Evolutionary conservation across 2,888 invertebrate genomes (phyloP), one percentile per base, ranked within the genome.

Genomic region (Andrena minutula): DNA sequence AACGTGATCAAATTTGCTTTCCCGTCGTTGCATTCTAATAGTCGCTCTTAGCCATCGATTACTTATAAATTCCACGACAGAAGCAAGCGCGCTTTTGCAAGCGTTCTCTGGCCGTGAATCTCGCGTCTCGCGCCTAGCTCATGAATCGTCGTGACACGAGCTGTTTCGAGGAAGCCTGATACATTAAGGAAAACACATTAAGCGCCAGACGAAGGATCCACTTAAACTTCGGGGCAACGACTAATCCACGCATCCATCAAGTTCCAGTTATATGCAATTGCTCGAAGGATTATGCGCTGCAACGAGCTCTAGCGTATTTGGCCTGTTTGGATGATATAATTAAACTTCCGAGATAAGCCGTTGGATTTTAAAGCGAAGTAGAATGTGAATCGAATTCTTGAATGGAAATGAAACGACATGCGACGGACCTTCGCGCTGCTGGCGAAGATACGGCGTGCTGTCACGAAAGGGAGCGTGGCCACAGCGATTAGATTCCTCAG

Each of bases 171-270:
- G 20, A 56, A 84, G 71, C 30, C 47, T 20, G 28, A 51, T 41
- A 65, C 53, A 51, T 49, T 20, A 49, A 23, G 28, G 41, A 32
- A 73, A 83, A 87, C 85, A 87, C 86, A 87, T 87, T 73, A 87
- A 79, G 81, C 87, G 81, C 75, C 63, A 76, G 63, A 28, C 63
- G 30, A 51, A 26, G 61, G 65, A 75, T 85, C 85, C 81, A 41
- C 83, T 87, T 82, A 82, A 87, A 87, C 72, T 87, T 82, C 53
- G 28, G n/a, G 53, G 23, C 28, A 16, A 28, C 65, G 35, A 70
- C 64, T 85, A 82, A 85, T 84, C 85, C 82, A 35, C n/a, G 61
- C 20, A 23, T 30, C 71, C 26, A 30, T 6, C 71, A 35, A 81
- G 80, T 78, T 65, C 56, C 58, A 66, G 60, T 32, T 81, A 70